Evolutionary conservation across 2,113 vertebrate genomes (phyloP).

Genomic region (Dromaius novaehollandiae): DNA sequence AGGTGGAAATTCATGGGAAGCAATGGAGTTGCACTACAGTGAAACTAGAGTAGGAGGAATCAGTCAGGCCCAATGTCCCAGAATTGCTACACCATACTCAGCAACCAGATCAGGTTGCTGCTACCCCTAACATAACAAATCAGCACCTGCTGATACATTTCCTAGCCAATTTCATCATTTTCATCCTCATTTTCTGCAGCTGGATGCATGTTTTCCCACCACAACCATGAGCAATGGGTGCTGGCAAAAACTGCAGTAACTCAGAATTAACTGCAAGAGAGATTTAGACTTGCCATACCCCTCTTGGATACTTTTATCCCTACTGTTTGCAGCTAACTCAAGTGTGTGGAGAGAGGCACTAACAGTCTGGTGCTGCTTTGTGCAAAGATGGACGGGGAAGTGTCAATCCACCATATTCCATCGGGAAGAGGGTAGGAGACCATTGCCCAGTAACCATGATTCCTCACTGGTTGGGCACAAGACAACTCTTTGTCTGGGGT

Average conservation of each 20-base stretch:
- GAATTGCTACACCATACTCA: not conserved
- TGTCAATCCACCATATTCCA: not conserved
- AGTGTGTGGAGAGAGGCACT: not conserved
- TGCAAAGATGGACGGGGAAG: rapidly evolving
- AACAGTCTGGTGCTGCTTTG: not conserved
- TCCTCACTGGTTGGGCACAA: not conserved
- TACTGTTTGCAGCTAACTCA: not conserved
- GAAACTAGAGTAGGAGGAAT: not conserved
- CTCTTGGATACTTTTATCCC: not conserved
- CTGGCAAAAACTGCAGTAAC: not conserved
- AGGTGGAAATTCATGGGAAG: not conserved
- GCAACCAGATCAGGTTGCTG: not conserved
- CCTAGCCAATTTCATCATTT: not conserved
- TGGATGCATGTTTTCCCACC: not conserved
- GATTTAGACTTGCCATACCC: rapidly evolving
- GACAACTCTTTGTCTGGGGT: not conserved
- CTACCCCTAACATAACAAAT: not conserved
- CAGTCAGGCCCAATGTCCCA: not conserved
- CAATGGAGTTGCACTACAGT: not conserved
- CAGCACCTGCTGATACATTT: not conserved
- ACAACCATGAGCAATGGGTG: rapidly evolving
- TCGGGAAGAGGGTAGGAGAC: rapidly evolving
- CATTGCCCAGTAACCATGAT: rapidly evolving
- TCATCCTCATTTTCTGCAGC: not conserved
- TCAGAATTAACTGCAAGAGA: not conserved